Percentiles rank a stretch among this genome's conserved stretches.
Evolutionary conservation across 2,888 invertebrate genomes (phyloP).

Genomic region (Octodonta nipae): DNA sequence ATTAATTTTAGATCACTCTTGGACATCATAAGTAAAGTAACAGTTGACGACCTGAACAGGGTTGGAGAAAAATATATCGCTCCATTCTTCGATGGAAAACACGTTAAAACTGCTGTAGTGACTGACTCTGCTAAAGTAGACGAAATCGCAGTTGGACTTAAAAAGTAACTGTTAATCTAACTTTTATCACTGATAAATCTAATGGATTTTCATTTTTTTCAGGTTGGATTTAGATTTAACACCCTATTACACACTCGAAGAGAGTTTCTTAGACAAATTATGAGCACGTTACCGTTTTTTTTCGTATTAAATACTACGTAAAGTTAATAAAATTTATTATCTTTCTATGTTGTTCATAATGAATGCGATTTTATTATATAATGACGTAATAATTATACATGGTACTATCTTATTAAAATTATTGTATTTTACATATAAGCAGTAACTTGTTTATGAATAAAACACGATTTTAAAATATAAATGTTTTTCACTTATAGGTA

Average conservation of each 20-base stretch:
- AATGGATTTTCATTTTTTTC: conserved; percentile 26
- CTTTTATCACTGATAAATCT: neutral
- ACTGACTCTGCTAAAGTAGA: conserved; percentile 65
- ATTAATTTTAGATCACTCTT: conserved; percentile 57
- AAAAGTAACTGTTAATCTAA: conserved; percentile 37
- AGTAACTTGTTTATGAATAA: too few species aligned
- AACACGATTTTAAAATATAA: too few species aligned
- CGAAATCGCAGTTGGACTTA: conserved; percentile 51
- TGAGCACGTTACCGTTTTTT: too few species aligned
- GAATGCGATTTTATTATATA: too few species aligned
- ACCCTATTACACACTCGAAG: conserved; percentile 48
- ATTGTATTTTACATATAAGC: too few species aligned
- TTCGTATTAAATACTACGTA: too few species aligned
- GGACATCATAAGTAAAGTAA: conserved; percentile 50
- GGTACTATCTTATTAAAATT: too few species aligned
- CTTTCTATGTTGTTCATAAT: too few species aligned
- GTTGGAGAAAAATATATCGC: conserved; percentile 62
- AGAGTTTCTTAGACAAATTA: conserved; percentile 45
- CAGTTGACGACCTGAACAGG: conserved; percentile 45
- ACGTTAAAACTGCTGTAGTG: conserved; percentile 54
- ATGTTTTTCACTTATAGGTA: too few species aligned
- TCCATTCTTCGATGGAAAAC: conserved; percentile 47
- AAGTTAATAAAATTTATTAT: too few species aligned
- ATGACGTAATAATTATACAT: too few species aligned
- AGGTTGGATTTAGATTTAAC: conserved; percentile 46